These are phyloP conservation scores for Triops longicaudatus DNA, from an alignment of 1,140 invertebrate species.

Conservation along the genomic window DNA sequence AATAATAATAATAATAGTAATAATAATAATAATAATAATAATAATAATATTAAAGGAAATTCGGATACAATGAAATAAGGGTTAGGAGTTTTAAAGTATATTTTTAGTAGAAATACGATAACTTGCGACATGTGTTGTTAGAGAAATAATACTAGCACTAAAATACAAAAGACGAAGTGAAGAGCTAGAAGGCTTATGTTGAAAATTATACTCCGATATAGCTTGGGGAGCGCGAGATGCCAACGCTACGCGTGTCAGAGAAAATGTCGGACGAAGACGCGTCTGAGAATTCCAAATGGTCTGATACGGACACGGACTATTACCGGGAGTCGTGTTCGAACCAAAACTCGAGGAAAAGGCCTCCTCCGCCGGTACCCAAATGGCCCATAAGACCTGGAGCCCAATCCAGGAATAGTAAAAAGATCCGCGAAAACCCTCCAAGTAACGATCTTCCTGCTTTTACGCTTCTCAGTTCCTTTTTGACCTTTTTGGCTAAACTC, in stretches of 20 bases:
- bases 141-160: too few species aligned
- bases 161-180: too few species aligned
- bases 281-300: conserved; percentile 15
- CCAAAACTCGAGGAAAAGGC: background rate
- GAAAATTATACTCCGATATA: background rate
- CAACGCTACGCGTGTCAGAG: background rate
- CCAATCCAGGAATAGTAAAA: background rate
- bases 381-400: conserved; percentile 10
- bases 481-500: background rate
- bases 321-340: background rate
- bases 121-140: too few species aligned
- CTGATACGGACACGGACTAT: conserved; percentile 14
- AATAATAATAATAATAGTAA: too few species aligned
- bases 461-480: background rate
- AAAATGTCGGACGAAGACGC: conserved; percentile 2
- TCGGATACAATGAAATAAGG: too few species aligned
- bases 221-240: background rate
- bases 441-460: background rate
- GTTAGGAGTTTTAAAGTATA: too few species aligned
- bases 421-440: background rate
- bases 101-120: background rate
- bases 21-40: too few species aligned
- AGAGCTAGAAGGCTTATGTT: background rate
- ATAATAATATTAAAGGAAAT: too few species aligned
- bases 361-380: background rate